phyloP scores from a whole-genome alignment of 2,797 vertebrate genomes.

The Lutra lutra region DNA sequence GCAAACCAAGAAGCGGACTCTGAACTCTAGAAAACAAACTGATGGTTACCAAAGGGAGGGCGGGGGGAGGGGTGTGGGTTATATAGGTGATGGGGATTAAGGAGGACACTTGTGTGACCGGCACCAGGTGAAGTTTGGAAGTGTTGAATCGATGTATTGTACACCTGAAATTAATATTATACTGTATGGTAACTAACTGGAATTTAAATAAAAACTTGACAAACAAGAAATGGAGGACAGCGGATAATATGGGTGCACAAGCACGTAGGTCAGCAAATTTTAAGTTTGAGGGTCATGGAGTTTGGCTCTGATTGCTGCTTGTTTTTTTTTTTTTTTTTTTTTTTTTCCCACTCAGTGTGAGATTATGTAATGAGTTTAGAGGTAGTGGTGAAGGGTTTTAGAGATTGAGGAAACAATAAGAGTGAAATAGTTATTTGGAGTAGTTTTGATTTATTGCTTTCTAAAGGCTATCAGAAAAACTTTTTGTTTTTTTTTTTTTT shows the following conservation, averaged over 20 bases:
- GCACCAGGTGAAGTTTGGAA: background rate
- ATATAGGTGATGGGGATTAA: background rate
- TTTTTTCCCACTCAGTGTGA: background rate
- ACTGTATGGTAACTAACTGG: background rate
- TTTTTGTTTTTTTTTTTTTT: constrained; percentile 20
- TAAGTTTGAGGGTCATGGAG: background rate
- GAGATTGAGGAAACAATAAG: background rate
- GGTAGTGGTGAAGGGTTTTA: background rate
- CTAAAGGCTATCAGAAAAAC: constrained; percentile 20
- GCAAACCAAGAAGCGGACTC: background rate
- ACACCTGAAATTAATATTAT: background rate
- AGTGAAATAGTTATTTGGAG: background rate
- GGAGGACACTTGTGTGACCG: background rate
- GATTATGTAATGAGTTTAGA: background rate
- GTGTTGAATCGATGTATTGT: background rate
- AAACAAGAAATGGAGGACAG: background rate
- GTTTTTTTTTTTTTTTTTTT: background rate
- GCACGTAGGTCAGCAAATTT: background rate
- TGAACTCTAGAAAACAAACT: background rate
- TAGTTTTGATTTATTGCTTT: background rate
- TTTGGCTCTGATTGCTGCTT: background rate
- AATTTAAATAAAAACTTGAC: background rate
- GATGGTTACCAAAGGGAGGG: background rate
- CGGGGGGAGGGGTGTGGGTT: background rate
- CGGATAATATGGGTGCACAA: background rate